Evolutionary conservation across 2,888 invertebrate genomes (phyloP), one percentile per base, ranked within the genome.

Genomic region (Protula sp.): DNA sequence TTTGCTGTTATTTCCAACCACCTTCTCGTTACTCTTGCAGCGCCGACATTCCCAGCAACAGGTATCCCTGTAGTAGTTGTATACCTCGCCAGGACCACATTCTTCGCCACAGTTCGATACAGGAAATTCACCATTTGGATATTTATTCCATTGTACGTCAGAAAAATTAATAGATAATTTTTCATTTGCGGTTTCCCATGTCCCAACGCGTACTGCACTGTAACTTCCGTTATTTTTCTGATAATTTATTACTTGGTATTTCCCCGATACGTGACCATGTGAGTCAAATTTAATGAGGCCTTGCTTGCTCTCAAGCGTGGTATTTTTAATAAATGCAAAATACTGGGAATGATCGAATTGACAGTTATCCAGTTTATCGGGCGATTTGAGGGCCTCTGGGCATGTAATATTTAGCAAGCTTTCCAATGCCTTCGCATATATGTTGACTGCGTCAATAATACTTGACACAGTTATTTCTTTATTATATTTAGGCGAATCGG

Each of bases 41-140:
- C 56, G 55, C n/a, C 70, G 64, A 56, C 76, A 76, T 38, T 68
- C 67, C 72, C 74, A 74, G 63, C 76, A 76, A 60, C 76, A 76
- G 1, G 74, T 72, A 59, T 72, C 67, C 54, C 71, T 70, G 54
- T 63, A 64, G 59, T 70, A 75, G 59, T 68, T 66, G 61, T 73
- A 74, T 14, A 75, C 69, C 56, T 72, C 67, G 0, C 73, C 72
- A 45, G n/a, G 30, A 5, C 30, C 56, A 54, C 68, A 68, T 28
- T 53, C 24, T 29, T 59, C 47, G n/a, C 65, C 68, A 50, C 68
- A 68, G 31, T 52, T 24, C 2, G 66, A 67, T n/a, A 47, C 53
- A 0, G 66, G 66, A 5, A 4, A 29, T 5, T 14, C 5, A 27
- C 9, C 29, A 4, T 26, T 9, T 3, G 5, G 9, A 22, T 53